Base-by-base conservation (phyloP, 1,140 invertebrate species). In the Homalodisca vitripennis region DNA sequence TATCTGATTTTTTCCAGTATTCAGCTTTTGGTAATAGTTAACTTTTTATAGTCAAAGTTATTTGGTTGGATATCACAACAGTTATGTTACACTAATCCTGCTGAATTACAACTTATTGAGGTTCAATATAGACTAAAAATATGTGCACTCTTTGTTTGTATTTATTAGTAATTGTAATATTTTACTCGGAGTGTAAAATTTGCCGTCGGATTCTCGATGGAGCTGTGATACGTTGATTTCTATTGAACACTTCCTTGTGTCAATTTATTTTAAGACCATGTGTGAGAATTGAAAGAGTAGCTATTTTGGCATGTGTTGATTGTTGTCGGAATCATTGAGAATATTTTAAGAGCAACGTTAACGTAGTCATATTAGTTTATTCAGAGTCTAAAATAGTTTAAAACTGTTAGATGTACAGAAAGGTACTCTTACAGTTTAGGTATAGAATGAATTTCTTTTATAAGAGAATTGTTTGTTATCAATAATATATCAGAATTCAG, bases 361-460 rank as follows among this genome's bases (percentile, higher is more conserved):
- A 27, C 27, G 14, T 60, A 60, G 55, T 60, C 55, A 60, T 60
- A 60, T 60, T 60, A 60, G 55, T 60, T 60, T 60, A 60, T 60
- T 60, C 55, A 60, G 55, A 60, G 55, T 60, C 24, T 60, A 60
- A 60, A 27, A 60, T 51, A 30, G 55, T 60, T 60, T 26, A 24
- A 60, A 60, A 60, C 29, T 29, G 27, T 30, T 27, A 6, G 29
- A 27, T 60, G 55, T 60, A 60, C 55, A 60, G 27, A 30, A 14
- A n/a, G n/a, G n/a, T n/a, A 51, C n/a, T 22, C n/a, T 22, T 51
- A 26, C 55, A 60, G 29, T 60, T 12, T 60, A 60, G 55, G 3
- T 60, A 27, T 60, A 60, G 22, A 27, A n/a, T n/a, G n/a, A n/a
- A n/a, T n/a, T n/a, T n/a, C n/a, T n/a, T n/a, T n/a, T n/a, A n/a